Evolutionary conservation across 2,113 vertebrate genomes (phyloP).

Genomic region (Phylloscopus trochilus): DNA sequence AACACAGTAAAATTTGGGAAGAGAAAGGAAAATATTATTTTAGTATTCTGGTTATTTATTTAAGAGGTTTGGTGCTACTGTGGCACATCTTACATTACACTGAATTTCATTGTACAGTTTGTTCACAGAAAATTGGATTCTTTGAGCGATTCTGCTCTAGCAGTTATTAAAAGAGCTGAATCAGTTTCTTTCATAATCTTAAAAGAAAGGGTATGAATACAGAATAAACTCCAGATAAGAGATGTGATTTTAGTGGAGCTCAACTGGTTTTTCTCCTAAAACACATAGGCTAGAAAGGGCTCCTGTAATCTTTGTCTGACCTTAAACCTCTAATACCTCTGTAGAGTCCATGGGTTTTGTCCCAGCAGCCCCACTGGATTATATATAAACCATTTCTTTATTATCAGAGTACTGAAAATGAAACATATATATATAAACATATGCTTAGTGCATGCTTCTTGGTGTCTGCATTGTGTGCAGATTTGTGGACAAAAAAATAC

Average conservation of each 20-base stretch:
- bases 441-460: not conserved
- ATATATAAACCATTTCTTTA: not conserved
- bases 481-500: not conserved
- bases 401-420: not conserved
- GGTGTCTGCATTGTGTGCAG: not conserved
- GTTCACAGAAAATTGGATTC: conserved; percentile 11
- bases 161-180: not conserved
- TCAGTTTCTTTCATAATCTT: not conserved
- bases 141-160: not conserved
- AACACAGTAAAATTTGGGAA: not conserved
- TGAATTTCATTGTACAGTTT: not conserved
- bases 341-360: not conserved
- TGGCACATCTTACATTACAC: not conserved
- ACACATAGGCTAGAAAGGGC: not conserved
- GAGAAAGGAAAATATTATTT: not conserved
- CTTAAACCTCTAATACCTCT: not conserved
- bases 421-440: not conserved
- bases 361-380: not conserved
- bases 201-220: not conserved
- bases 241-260: not conserved
- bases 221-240: not conserved
- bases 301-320: not conserved
- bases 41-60: not conserved
- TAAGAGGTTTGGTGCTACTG: not conserved
- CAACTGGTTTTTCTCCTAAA: not conserved